These are phyloP conservation scores for Tethya wilhelma DNA, from an alignment of 37 sponge, comb jelly and placozoan genomes.

Conservation along the genomic window DNA sequence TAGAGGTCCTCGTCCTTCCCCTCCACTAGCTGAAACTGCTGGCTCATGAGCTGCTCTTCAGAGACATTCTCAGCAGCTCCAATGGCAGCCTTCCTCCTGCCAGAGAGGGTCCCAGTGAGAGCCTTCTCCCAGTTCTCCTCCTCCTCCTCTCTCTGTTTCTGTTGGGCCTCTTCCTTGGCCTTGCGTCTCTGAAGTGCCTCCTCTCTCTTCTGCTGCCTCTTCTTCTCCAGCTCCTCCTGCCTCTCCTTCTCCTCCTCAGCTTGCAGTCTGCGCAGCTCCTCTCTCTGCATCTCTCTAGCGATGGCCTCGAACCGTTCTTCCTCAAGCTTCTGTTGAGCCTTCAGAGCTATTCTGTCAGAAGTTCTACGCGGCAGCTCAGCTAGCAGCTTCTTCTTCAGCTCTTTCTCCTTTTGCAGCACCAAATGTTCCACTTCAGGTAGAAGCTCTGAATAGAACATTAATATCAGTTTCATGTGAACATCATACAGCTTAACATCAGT, in stretches of 20 bases:
- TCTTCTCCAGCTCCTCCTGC: constrained; percentile 69
- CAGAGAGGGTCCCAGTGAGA: constrained; percentile 68
- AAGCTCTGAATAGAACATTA: constrained; percentile 23
- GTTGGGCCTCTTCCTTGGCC: constrained; percentile 60
- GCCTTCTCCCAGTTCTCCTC: constrained; percentile 82
- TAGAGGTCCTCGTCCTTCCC: constrained; percentile 72
- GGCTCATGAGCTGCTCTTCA: constrained; percentile 22
- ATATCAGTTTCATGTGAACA: too few relatives aligned
- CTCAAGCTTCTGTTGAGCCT: constrained; percentile 54
- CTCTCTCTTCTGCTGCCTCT: constrained; percentile 40
- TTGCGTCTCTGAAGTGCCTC: constrained; percentile 55
- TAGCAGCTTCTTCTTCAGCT: constrained; percentile 49
- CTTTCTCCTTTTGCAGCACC: constrained; percentile 34
- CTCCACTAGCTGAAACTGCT: constrained; percentile 7
- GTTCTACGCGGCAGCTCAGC: constrained; percentile 64
- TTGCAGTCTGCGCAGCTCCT: constrained; percentile 37
- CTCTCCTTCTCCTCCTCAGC: constrained; percentile 47
- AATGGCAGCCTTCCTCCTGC: constrained; percentile 69
- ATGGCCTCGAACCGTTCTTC: constrained; percentile 54
- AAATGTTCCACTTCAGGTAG: constrained; percentile 56
- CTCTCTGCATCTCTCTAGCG: constrained; percentile 69
- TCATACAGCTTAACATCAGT: too few relatives aligned
- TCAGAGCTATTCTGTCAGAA: constrained; percentile 76
- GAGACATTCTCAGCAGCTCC: constrained; percentile 64
- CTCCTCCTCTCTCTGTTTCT: constrained; percentile 55